Evolutionary conservation across 2,113 vertebrate genomes (phyloP), one percentile per base, ranked within the genome.

Genomic region (Apeltes quadracus): DNA sequence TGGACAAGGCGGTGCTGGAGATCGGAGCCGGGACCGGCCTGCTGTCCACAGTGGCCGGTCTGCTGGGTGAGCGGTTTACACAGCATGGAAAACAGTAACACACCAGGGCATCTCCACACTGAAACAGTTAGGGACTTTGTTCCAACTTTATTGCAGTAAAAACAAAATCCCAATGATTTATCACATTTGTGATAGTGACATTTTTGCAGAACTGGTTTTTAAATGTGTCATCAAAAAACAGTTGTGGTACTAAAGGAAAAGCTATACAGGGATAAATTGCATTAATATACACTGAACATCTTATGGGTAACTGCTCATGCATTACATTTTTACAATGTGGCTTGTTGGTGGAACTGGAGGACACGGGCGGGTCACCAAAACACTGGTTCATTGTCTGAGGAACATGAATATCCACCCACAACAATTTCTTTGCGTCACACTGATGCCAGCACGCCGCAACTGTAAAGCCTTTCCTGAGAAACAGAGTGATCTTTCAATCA

Each of bases 1-100:
- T 89, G 91, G 95, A 95, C 79, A 96, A 97, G 72, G 94, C 95
- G 1, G 91, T 97, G 50, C 88, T 99, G 67, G 97, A 99, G 93
- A 92, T 98, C 3, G 97, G 97, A 36, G 96, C 97, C 54, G 97
- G 97, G 82, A 97, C 96, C 57, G 97, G 96, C 9, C 88, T 99
- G 43, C 78, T 93, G 68, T 93, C 93, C 39, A 84, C 89, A 43
- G 87, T 94, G 79, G 66, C 82, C 51, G 88, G 90, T 79, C 81
- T 94, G 75, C 88, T 94, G 0, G 93, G 93, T 94, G 59, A 83
- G 84, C 43, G 25, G 25, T 61, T 54, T 4, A 22, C 15, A 41
- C 46, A 36, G 5, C 34, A 22, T 11, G 41, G 44, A 27, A 53
- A 53, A 67, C 23, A 61, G 13, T 23, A 14, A 58, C 23, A 3